Conservation (phyloP, 2,113 vertebrate genomes). For the Pseudopodoces humilis region DNA sequence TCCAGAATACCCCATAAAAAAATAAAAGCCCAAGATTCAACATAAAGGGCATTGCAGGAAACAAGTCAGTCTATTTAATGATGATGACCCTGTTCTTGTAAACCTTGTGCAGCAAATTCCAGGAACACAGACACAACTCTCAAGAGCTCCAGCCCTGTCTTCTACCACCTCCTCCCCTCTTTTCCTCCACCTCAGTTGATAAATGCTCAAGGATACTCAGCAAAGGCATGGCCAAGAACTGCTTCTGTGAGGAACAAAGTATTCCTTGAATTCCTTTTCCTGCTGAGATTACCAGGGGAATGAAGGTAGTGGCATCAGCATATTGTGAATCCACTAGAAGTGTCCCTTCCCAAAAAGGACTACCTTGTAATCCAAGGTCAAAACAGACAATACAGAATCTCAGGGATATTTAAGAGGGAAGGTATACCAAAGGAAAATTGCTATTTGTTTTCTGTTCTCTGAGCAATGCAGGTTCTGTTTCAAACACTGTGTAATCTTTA, state of each 20-base stretch:
- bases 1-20: constrained; percentile 17
- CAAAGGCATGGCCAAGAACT: neutral
- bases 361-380: neutral
- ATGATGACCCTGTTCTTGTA: constrained; percentile 5
- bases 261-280: neutral
- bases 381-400: neutral
- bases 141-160: neutral
- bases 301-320: neutral
- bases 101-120: constrained; percentile 26
- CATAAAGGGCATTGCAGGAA: neutral
- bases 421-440: neutral
- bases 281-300: neutral
- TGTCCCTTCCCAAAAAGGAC: neutral
- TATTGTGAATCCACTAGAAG: neutral
- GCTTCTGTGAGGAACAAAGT: neutral
- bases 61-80: constrained; percentile 19
- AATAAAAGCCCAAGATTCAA: constrained; percentile 3
- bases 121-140: neutral
- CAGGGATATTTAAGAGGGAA: neutral
- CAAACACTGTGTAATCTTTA: neutral
- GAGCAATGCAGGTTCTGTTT: neutral
- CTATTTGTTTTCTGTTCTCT: neutral
- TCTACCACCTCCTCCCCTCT: neutral
- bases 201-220: neutral
- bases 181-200: neutral